Percentiles rank a stretch among this genome's conserved stretches.
These are phyloP conservation scores for Hassar affinis DNA, from an alignment of 2,113 vertebrate species.

Conservation along the genomic window DNA sequence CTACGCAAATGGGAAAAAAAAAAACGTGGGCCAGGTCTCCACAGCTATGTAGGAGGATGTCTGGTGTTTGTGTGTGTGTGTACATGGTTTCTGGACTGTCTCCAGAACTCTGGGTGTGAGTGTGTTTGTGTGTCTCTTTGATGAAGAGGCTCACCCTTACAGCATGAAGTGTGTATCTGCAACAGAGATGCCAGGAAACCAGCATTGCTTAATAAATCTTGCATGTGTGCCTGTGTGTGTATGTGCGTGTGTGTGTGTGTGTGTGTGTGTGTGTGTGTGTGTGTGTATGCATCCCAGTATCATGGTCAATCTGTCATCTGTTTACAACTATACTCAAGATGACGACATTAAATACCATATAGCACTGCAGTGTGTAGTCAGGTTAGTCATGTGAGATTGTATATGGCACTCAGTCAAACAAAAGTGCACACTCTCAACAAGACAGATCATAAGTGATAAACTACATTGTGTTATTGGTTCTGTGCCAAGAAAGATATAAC, in stretches of 20 bases:
- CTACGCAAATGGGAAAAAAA: too few relatives aligned
- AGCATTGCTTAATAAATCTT: constrained; percentile 41
- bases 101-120: constrained; percentile 40
- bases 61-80: constrained; percentile 34
- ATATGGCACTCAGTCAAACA: background rate
- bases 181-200: constrained; percentile 29
- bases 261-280: constrained; percentile 12
- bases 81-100: constrained; percentile 46
- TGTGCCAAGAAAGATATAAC: background rate
- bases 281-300: background rate
- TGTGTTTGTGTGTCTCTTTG: constrained; percentile 46
- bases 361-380: background rate
- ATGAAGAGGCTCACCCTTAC: constrained; percentile 58
- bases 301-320: constrained; percentile 5
- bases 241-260: constrained; percentile 18
- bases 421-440: constrained; percentile 1
- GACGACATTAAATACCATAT: background rate
- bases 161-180: constrained; percentile 38
- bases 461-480: background rate
- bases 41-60: constrained; percentile 19
- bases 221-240: background rate
- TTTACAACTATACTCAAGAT: constrained; percentile 12
- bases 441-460: constrained; percentile 15
- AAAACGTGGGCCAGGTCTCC: constrained; percentile 16
- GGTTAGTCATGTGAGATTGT: background rate